Evolutionary conservation across 2,113 vertebrate species (phyloP), one percentile per base, ranked within the genome.

Genomic region (Vanacampus margaritifer): DNA sequence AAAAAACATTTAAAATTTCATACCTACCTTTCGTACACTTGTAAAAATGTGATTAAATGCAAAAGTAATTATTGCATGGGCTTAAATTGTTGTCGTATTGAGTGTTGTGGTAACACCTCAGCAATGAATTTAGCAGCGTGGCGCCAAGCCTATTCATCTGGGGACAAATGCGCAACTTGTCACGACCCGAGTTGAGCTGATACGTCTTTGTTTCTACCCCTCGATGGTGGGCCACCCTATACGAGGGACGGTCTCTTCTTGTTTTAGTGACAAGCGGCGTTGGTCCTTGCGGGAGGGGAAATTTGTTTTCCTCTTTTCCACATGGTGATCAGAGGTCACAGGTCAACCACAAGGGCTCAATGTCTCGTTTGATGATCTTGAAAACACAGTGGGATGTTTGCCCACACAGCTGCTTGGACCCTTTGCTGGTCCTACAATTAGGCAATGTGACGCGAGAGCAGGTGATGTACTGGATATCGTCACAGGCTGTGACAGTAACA

Each of bases 241-340:
- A 16, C 45, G 17, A 46, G 17, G 17, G 45, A 46, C 45, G 1
- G 45, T 8, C 48, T 36, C 32, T 39, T 37, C 21, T 60, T 21
- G 6, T 62, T 24, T 26, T 39, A 43, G 37, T 43, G 16, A 11
- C 19, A 36, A 9, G 19, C 7, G 4, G 16, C 10, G 16, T 19
- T 46, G 37, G 63, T 69, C 13, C 23, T 9, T 13, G 46, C 7
- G 54, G 21, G 2, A 4, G 45, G 59, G n/a, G 36, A 54, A 79
- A 64, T 41, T 50, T 17, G 21, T 53, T 43, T 46, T 69, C 69
- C 16, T 45, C 6, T 50, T 53, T 36, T 45, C 45, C 62, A 36
- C 50, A 54, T 39, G 65, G 21, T 50, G 63, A 71, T 73, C 69
- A 64, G 35, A 24, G 75, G 65, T 81, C 73, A 71, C 17, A 67